A percentile compares a stretch with the other conserved stretches of the same genome.
Evolutionary conservation across 1,140 invertebrate species (phyloP).

Genomic region (Trichonephila inaurata): DNA sequence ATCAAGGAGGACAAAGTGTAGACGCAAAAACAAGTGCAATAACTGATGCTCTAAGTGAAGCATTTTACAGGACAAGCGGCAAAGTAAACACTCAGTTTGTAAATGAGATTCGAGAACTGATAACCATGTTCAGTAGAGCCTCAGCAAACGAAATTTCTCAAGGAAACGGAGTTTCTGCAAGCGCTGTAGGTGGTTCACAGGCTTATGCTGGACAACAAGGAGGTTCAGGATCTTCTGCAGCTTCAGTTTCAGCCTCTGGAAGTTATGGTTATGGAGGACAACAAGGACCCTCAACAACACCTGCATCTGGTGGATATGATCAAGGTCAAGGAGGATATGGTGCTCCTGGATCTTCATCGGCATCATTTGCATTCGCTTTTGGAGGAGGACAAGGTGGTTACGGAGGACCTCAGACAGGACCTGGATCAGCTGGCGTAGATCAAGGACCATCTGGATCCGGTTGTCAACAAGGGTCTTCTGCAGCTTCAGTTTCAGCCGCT

Average conservation of each 20-base stretch:
- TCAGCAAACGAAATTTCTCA: neutral
- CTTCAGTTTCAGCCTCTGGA: no score
- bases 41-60: neutral
- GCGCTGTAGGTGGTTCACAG: neutral
- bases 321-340: neutral
- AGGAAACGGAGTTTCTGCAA: neutral
- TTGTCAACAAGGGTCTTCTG: neutral
- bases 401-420: neutral
- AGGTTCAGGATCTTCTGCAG: neutral
- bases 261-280: neutral
- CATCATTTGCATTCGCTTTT: neutral
- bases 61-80: constrained; percentile 26
- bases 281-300: no score
- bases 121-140: constrained; percentile 21
- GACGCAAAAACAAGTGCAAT: constrained; percentile 33
- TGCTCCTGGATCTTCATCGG: neutral
- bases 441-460: neutral
- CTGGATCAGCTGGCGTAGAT: neutral
- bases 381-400: constrained; percentile 6
- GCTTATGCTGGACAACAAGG: neutral
- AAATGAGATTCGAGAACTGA: constrained; percentile 25
- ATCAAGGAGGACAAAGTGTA: constrained; percentile 8
- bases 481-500: neutral
- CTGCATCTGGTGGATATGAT: no score
- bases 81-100: neutral